Conservation (phyloP, 2,797 vertebrate genomes). For the Manis pentadactyla region DNA sequence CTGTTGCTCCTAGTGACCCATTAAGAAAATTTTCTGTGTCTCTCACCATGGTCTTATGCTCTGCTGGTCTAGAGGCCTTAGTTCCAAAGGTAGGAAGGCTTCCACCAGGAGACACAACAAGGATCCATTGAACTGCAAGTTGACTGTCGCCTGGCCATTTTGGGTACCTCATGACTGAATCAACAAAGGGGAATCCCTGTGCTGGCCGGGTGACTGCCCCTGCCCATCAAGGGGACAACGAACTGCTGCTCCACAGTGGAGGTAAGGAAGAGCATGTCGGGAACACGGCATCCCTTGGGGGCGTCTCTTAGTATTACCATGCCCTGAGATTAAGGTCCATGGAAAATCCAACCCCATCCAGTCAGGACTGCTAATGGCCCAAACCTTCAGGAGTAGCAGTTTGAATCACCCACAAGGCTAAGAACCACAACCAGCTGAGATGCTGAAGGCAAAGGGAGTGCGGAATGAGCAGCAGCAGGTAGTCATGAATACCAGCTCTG, state of each 20-base stretch:
- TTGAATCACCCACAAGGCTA: neutral
- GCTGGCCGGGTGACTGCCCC: neutral
- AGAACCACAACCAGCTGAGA: neutral
- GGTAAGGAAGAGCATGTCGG: no score
- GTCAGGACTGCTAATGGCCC: neutral
- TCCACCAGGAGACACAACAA: neutral
- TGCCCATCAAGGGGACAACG: no score
- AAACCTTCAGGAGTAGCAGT: neutral
- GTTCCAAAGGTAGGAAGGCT: neutral
- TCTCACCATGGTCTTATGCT: neutral
- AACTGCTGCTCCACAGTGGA: neutral
- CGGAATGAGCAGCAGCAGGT: rapidly evolving
- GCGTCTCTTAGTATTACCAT: neutral
- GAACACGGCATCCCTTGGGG: neutral
- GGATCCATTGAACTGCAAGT: neutral
- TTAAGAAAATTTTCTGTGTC: no score
- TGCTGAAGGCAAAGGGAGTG: neutral
- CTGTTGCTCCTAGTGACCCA: neutral
- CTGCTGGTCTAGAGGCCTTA: neutral
- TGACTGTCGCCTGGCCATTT: neutral
- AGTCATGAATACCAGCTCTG: neutral
- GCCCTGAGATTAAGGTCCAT: neutral
- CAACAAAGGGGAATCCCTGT: neutral
- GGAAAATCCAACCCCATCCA: neutral
- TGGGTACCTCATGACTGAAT: neutral